phyloP scores from a whole-genome alignment of 1,140 invertebrate species.

The Schlechtendalia chinensis region DNA sequence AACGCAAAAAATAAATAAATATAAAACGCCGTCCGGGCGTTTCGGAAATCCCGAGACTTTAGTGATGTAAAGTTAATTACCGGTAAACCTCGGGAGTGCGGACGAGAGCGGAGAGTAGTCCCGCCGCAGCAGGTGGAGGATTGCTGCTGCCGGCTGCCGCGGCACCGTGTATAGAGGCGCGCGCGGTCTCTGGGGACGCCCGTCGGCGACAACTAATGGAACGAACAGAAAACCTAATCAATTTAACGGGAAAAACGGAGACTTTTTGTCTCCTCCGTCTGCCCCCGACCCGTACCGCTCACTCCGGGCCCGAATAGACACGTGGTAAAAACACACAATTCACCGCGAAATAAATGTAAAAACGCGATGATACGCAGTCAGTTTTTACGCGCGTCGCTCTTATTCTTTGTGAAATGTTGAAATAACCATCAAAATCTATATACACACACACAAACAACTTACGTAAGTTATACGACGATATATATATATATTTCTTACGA shows the following conservation, averaged over 20 bases:
- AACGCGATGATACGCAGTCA: conserved; percentile 17
- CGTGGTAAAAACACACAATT: conserved; percentile 7
- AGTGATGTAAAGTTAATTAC: conserved; percentile 45
- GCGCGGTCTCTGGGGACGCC: conserved; percentile 25
- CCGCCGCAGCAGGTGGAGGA: too few relatives aligned
- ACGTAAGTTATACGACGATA: neutral
- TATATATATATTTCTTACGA: neutral
- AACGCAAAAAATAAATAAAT: neutral
- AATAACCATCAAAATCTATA: conserved; percentile 28
- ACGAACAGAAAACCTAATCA: conserved; percentile 43
- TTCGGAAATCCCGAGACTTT: conserved; percentile 38
- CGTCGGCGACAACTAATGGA: conserved; percentile 42
- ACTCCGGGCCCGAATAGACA: too few relatives aligned
- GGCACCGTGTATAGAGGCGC: too few relatives aligned
- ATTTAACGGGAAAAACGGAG: conserved; percentile 40
- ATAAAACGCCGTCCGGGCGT: neutral
- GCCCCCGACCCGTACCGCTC: neutral
- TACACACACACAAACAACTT: too few relatives aligned
- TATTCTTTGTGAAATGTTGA: conserved; percentile 14
- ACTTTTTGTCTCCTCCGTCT: neutral
- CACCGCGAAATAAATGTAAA: conserved; percentile 26
- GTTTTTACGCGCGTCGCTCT: conserved; percentile 1
- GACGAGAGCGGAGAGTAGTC: neutral
- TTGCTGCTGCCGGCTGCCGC: too few relatives aligned
- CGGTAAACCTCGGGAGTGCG: conserved; percentile 29